Base-by-base conservation (phyloP, 2,113 vertebrate genomes). In the Cochlearius cochlearius region DNA sequence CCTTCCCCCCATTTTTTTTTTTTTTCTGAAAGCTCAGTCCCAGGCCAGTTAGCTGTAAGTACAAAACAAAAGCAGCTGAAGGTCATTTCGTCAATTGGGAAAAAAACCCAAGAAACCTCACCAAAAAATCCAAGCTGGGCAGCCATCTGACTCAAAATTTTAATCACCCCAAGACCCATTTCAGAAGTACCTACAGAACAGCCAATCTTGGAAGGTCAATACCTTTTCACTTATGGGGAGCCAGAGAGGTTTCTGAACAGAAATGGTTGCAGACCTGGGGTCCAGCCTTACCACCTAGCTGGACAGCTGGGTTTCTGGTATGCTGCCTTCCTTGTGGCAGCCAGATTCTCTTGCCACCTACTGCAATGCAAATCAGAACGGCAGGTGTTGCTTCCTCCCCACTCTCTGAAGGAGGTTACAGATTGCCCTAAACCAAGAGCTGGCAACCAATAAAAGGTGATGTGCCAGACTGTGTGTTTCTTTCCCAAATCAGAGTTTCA, bases 251-350 rank as follows among this genome's bases (percentile, higher is more conserved):
- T 23, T 83, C 49, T 68, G n/a, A 22, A 52, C 22, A 67, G 38
- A 72, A 58, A 68, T 53, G 15, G 18, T 22, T 77, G 29, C 13
- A 82, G 38, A 43, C 15, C 36, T 64, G 30, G 34, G 15, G 5
- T 81, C 25, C 49, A 82, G 38, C 22, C 29, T 90, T 50, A 36
- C 41, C 20, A 15, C 49, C 34, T 36, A 67, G 22, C 22, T 32
- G 32, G 19, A 62, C 26, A 80, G 8, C 53, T 82, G 36, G 9
- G 11, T 53, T 74, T 45, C 49, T 73, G 23, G 49, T 14, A 52
- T 1, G 2, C 18, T 1, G 1, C n/a, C 19, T 47, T 76, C 30
- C 52, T 32, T 1, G 2, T n/a, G 12, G 39, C 3, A 3, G 36
- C 15, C 6, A 3, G 27, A 59, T 71, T 89, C 34, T 85, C 45